These are phyloP conservation scores for Falco cherrug DNA, from an alignment of 2,797 vertebrate genomes.

Conservation along the genomic window DNA sequence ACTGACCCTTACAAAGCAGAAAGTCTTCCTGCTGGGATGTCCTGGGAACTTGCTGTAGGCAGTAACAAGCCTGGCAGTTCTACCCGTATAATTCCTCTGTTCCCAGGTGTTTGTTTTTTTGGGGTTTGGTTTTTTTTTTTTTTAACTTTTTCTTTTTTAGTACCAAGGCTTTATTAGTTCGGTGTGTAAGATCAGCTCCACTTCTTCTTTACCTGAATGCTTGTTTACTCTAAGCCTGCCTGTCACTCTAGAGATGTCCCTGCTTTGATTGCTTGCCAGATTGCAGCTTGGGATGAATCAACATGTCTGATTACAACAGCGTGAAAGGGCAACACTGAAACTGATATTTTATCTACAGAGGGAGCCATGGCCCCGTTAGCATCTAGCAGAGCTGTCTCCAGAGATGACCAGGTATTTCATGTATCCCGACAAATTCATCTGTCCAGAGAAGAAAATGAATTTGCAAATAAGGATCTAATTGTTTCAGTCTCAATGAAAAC, in stretches of 20 bases:
- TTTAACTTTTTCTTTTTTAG: not conserved
- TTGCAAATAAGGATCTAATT: not conserved
- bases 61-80: not conserved
- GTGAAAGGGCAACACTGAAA: not conserved
- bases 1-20: not conserved
- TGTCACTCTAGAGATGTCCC: not conserved
- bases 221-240: not conserved
- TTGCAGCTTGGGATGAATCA: not conserved
- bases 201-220: not conserved
- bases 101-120: not conserved
- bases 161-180: not conserved
- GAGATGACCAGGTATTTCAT: not conserved
- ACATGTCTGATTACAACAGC: not conserved
- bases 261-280: not conserved
- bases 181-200: not conserved
- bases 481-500: not conserved
- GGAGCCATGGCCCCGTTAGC: not conserved
- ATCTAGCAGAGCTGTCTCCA: not conserved
- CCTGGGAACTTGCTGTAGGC: not conserved
- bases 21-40: not conserved
- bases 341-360: not conserved
- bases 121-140: not conserved
- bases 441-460: not conserved
- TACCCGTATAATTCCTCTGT: rapidly evolving
- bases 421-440: not conserved